Conservation (phyloP, 2,797 vertebrate species). For the Pseudocheirus occidentalis region DNA sequence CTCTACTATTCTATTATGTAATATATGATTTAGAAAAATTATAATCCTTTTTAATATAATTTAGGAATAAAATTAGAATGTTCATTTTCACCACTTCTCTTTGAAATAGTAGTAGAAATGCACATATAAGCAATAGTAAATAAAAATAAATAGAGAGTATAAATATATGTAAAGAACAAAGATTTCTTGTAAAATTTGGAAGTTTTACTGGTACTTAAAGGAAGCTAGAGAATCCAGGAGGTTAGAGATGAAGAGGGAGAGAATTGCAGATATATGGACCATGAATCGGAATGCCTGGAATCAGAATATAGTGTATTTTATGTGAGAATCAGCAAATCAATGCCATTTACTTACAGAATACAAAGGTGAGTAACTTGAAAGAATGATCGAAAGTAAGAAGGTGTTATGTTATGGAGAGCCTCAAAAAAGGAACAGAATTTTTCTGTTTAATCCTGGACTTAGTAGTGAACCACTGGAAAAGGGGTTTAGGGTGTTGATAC, state of each 20-base stretch:
- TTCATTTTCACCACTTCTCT: background rate
- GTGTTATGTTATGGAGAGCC: too few species aligned
- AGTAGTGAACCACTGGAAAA: too few species aligned
- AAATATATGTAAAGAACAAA: background rate
- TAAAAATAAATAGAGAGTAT: background rate
- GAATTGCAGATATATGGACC: background rate
- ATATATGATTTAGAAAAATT: background rate
- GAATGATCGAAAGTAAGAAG: too few species aligned
- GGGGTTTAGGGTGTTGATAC: too few species aligned
- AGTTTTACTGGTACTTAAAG: too few species aligned
- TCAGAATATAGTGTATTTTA: background rate
- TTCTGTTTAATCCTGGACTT: too few species aligned
- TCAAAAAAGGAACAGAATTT: too few species aligned
- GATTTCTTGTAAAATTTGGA: too few species aligned
- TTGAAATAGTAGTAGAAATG: background rate
- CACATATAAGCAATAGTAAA: background rate
- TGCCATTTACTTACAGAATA: too few species aligned
- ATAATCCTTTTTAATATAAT: background rate
- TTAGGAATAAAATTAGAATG: background rate
- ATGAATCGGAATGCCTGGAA: background rate
- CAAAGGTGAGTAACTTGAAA: too few species aligned
- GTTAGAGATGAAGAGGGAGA: too few species aligned
- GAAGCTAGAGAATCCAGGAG: too few species aligned
- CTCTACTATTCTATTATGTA: background rate
- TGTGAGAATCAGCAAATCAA: background rate